phyloP scores from a whole-genome alignment of 2,113 vertebrate genomes.

The Grammomys dolichurus region DNA sequence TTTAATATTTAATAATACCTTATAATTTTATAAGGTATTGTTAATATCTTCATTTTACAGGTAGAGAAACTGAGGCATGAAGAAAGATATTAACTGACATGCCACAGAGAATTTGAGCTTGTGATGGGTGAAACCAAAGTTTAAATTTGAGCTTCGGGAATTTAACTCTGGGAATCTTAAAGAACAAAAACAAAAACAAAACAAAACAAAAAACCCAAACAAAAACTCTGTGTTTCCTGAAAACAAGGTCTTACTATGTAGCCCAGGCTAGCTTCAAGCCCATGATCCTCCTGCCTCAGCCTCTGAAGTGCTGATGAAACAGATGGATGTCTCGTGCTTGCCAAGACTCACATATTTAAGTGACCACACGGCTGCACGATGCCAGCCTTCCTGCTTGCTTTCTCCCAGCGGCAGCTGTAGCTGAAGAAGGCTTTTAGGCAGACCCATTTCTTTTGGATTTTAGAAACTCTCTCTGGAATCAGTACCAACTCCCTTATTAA shows the following conservation, averaged over 20 bases:
- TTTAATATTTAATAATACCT: slow-evolving; percentile 8
- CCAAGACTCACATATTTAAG: not conserved
- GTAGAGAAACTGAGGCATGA: not conserved
- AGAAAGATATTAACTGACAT: not conserved
- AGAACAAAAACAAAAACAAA: not conserved
- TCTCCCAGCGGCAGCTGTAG: not conserved
- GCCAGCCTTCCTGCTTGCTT: not conserved
- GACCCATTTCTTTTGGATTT: not conserved
- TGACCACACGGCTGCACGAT: not conserved
- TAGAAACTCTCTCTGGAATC: slow-evolving; percentile 14
- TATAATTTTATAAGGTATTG: not conserved
- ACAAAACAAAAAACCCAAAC: too few species aligned
- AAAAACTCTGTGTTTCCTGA: not conserved
- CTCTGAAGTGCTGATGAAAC: not conserved
- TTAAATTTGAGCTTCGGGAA: not conserved
- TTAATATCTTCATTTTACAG: slow-evolving; percentile 6
- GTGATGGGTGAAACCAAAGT: not conserved
- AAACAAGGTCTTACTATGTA: not conserved
- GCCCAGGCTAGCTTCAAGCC: not conserved
- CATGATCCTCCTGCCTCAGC: not conserved
- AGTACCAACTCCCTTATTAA: not conserved
- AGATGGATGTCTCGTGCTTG: not conserved
- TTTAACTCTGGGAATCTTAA: not conserved
- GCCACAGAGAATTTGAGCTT: not conserved
- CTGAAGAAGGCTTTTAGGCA: not conserved